Evolutionary conservation across 1,140 invertebrate species (phyloP), one percentile per base, ranked within the genome.

Genomic region (Euwallacea similis): DNA sequence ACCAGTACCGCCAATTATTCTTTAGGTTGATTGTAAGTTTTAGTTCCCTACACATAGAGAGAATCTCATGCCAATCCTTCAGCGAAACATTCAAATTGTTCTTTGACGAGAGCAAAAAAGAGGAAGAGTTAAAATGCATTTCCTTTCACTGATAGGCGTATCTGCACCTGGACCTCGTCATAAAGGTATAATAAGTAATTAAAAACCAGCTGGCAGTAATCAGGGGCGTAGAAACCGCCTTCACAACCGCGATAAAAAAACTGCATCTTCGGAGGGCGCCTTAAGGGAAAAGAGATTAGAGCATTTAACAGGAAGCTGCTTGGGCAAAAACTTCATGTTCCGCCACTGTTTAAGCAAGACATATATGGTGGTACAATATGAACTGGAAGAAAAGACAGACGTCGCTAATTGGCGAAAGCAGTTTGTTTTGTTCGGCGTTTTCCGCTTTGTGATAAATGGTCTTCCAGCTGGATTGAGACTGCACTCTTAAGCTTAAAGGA

Each of bases 341-440:
- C 61, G 63, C 33, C 63, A 42, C 63, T 54, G 63, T 41, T 66
- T 33, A 66, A 66, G 8, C 42, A 55, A 66, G 63, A 66, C 53
- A 66, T 55, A 42, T 33, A 33, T 4, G 21, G 21, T 21, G 47
- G 47, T 8, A 21, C 47, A 56, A 63, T 33, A 33, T 33, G 21
- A 33, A 33, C 21, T 33, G 21, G 21, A 66, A 66, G 63, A 66
- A 66, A 66, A 66, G 63, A 66, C 63, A 66, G 43, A 66, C 63
- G 63, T 66, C 63, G 63, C 63, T 63, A 63, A 63, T 63, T 63
- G 44, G 61, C 61, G 16, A 63, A 63, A 41, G 61, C 61, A 44
- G 61, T 63, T 63, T 46, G 43, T 63, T 63, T 63, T 63, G 61
- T 63, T 63, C 61, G 61, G 61, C 61, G 16, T 63, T 63, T 60